phyloP scores from a whole-genome alignment of 2,113 vertebrate species.

The Eubucco bourcierii region DNA sequence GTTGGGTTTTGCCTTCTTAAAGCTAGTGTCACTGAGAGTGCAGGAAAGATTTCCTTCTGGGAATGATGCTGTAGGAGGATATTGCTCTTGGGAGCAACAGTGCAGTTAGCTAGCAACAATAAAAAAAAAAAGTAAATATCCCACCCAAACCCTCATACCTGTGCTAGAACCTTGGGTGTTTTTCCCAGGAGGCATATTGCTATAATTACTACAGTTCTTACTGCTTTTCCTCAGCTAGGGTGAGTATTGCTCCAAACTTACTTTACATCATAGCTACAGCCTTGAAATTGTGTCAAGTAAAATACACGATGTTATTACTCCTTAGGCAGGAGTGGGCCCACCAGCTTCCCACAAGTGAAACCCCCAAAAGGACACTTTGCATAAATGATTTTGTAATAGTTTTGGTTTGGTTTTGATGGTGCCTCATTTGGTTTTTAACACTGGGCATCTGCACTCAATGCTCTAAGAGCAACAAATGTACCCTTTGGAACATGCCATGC shows the following conservation, averaged over 20 bases:
- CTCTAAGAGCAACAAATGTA: neutral
- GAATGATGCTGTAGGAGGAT: neutral
- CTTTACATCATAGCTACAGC: too few relatives aligned
- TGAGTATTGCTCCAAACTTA: neutral
- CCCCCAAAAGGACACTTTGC: neutral
- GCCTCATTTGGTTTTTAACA: neutral
- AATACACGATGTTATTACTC: neutral
- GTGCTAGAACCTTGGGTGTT: neutral
- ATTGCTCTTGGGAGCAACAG: neutral
- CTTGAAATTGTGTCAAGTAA: neutral
- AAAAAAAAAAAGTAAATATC: neutral
- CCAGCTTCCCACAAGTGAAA: neutral
- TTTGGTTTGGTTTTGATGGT: neutral
- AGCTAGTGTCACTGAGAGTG: neutral
- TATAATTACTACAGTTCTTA: neutral
- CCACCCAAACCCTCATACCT: neutral
- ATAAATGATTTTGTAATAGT: neutral
- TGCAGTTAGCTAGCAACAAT: neutral
- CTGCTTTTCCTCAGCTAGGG: neutral
- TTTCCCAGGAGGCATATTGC: neutral
- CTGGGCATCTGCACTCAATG: conserved; percentile 1
- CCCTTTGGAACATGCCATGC: neutral
- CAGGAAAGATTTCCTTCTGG: neutral
- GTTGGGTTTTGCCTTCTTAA: neutral
- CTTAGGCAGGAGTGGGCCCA: neutral